Evolutionary conservation across 2,888 invertebrate genomes (phyloP).

Genomic region (Mechanitis mazaeus): DNA sequence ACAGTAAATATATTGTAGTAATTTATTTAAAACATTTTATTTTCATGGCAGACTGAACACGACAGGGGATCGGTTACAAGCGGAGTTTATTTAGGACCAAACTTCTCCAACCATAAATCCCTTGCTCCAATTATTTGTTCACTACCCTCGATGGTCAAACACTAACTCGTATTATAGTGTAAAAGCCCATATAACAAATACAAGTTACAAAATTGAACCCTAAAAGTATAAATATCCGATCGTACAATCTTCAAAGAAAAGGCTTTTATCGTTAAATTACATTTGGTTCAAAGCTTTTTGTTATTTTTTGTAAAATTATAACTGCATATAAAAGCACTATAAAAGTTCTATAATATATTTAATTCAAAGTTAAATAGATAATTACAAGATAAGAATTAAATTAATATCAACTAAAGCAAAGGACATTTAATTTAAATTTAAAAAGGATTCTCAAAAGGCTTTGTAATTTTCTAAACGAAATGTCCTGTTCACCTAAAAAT

Average conservation of each 20-base stretch:
- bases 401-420: not conserved
- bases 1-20: not conserved
- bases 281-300: not conserved
- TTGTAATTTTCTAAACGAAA: not conserved
- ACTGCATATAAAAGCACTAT: too few relatives aligned
- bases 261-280: not conserved
- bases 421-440: not conserved
- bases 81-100: slow-evolving; percentile 66
- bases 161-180: slow-evolving; percentile 38
- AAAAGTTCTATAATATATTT: too few relatives aligned
- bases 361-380: not conserved
- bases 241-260: not conserved
- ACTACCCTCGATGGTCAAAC: slow-evolving; percentile 41
- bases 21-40: not conserved
- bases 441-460: not conserved
- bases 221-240: not conserved
- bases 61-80: slow-evolving; percentile 49
- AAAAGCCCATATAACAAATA: slow-evolving; percentile 16
- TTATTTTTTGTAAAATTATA: not conserved
- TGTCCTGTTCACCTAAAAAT: not conserved
- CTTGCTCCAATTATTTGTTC: slow-evolving; percentile 64
- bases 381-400: not conserved
- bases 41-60: slow-evolving; percentile 18
- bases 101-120: slow-evolving; percentile 64
- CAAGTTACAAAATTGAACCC: slow-evolving; percentile 13